Percentiles rank a stretch among this genome's conserved stretches.
Conservation (phyloP, 2,113 vertebrate species). For the Meriones unguiculatus region DNA sequence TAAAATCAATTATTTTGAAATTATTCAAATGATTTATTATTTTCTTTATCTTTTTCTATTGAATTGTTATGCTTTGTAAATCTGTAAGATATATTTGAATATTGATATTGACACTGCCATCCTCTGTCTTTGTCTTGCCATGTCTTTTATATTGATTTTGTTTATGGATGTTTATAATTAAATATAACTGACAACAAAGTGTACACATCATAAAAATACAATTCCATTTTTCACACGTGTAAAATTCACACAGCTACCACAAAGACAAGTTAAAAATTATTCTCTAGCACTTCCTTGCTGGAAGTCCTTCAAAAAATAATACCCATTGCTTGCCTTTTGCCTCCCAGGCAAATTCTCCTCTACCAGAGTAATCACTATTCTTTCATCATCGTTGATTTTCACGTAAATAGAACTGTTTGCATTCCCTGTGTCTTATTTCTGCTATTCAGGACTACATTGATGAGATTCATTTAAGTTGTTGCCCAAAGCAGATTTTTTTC, state of each 20-base stretch:
- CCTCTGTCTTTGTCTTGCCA: neutral
- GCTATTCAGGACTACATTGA: neutral
- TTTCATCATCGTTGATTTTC: neutral
- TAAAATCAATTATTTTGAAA: neutral
- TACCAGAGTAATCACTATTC: neutral
- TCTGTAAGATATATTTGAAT: neutral
- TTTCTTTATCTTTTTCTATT: conserved; percentile 15
- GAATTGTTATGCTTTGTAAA: neutral
- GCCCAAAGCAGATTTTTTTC: neutral
- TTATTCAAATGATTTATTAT: neutral
- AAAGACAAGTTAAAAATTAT: neutral
- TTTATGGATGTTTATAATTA: conserved; percentile 32
- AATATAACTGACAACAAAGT: conserved; percentile 5
- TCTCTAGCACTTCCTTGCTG: neutral
- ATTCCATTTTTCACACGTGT: neutral
- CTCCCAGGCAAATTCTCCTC: neutral
- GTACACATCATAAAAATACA: neutral
- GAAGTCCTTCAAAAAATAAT: neutral
- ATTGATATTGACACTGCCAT: conserved; percentile 5
- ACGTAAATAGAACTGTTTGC: neutral
- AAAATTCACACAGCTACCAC: conserved; percentile 1
- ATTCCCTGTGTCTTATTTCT: neutral
- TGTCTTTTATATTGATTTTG: conserved; percentile 24
- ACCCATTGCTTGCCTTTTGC: neutral
- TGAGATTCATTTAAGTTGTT: neutral